These are phyloP conservation scores for Synanthedon formicaeformis DNA, from an alignment of 2,888 invertebrate species.

Conservation along the genomic window DNA sequence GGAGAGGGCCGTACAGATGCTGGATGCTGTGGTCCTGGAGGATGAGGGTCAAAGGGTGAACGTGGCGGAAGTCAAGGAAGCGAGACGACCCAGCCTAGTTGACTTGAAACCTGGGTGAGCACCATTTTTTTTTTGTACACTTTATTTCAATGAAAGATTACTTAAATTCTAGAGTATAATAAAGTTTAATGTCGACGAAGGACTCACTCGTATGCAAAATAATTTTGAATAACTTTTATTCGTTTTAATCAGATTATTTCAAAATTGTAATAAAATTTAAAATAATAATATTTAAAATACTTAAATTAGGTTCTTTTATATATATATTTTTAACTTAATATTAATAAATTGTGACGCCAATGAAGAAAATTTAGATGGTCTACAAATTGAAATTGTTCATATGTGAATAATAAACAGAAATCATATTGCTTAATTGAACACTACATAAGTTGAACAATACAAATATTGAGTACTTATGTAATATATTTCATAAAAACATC, in stretches of 20 bases:
- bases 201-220: too few relatives aligned
- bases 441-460: neutral
- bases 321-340: too few relatives aligned
- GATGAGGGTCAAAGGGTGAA: slow-evolving; percentile 50
- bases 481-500: neutral
- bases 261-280: too few relatives aligned
- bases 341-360: too few relatives aligned
- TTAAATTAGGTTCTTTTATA: too few relatives aligned
- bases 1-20: slow-evolving; percentile 82
- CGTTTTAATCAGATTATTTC: too few relatives aligned
- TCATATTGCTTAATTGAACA: neutral
- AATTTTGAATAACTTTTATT: too few relatives aligned
- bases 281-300: too few relatives aligned
- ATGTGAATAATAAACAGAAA: neutral
- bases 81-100: slow-evolving; percentile 14
- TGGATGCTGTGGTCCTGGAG: slow-evolving; percentile 78
- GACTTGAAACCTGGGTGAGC: slow-evolving; percentile 42
- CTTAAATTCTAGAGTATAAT: too few relatives aligned
- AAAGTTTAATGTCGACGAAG: too few relatives aligned
- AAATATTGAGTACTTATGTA: neutral
- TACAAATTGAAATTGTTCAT: neutral
- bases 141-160: neutral
- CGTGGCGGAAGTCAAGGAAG: slow-evolving; percentile 24
- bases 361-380: too few relatives aligned
- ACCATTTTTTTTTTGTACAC: neutral